Evolutionary conservation across 2,888 invertebrate species (phyloP).

Genomic region (Labia minor): DNA sequence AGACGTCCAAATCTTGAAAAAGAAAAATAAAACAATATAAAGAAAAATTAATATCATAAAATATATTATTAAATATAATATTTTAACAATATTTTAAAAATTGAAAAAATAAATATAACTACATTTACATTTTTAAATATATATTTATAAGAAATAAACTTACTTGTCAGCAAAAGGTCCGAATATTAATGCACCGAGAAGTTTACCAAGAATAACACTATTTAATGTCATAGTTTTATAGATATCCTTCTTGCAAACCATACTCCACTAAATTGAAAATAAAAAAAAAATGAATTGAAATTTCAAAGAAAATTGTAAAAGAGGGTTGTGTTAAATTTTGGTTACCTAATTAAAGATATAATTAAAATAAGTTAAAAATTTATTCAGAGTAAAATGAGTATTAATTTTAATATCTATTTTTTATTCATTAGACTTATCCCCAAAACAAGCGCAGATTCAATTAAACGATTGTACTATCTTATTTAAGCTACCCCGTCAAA

Average conservation of each 20-base stretch:
- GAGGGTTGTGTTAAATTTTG: neutral
- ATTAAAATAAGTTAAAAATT: too few relatives aligned
- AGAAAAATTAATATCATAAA: neutral
- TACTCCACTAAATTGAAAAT: constrained; percentile 40
- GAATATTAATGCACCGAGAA: constrained; percentile 40
- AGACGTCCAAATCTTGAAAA: neutral
- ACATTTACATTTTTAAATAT: too few relatives aligned
- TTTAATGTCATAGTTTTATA: constrained; percentile 43
- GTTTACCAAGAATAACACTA: constrained; percentile 43
- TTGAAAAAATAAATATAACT: too few relatives aligned
- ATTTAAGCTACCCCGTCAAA: too few relatives aligned
- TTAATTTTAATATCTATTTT: too few relatives aligned
- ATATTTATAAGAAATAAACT: too few relatives aligned
- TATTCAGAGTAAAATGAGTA: too few relatives aligned
- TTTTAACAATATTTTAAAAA: too few relatives aligned
- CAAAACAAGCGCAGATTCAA: too few relatives aligned
- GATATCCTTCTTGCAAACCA: constrained; percentile 41
- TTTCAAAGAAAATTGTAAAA: neutral
- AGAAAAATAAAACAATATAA: neutral
- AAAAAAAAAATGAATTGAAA: neutral
- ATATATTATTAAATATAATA: neutral
- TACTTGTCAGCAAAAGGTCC: constrained; percentile 34
- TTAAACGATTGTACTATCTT: too few relatives aligned
- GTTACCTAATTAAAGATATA: too few relatives aligned
- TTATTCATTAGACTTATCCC: too few relatives aligned